Evolutionary conservation across 1,140 invertebrate species (phyloP).

Genomic region (honey bee (Apis mellifera)): DNA sequence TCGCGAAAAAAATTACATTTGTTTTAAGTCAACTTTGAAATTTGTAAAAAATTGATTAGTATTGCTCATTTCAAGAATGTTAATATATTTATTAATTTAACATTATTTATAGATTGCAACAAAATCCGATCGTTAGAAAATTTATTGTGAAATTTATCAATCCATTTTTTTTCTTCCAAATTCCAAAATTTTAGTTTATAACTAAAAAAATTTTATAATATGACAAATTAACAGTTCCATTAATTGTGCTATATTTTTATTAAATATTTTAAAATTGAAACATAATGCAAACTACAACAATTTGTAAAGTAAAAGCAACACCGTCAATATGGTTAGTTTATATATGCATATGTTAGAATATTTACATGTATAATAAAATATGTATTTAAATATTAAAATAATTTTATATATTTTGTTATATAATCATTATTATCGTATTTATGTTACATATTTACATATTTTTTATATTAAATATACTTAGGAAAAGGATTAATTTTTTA

Average conservation of each 20-base stretch:
- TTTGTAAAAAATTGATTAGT: not conserved
- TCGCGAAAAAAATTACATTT: too few relatives aligned
- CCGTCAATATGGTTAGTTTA: constrained; percentile 65
- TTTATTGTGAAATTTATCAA: not conserved
- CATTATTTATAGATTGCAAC: not conserved
- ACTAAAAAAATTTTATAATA: not conserved
- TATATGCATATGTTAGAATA: not conserved
- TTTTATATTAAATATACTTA: not conserved
- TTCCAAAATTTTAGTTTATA: constrained; percentile 11
- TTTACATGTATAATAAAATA: not conserved
- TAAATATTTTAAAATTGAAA: not conserved
- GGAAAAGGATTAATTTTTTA: not conserved
- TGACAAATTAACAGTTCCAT: constrained; percentile 15
- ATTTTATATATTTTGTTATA: not conserved
- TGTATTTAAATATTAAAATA: too few relatives aligned
- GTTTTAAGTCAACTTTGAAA: too few relatives aligned
- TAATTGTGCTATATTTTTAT: not conserved
- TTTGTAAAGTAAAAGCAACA: constrained; percentile 63
- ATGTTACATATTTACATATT: not conserved
- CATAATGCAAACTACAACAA: constrained; percentile 23
- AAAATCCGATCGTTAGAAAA: not conserved
- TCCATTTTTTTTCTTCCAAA: not conserved
- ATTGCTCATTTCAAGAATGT: not conserved
- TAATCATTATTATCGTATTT: too few relatives aligned
- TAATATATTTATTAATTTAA: not conserved